These are phyloP conservation scores for Parus major DNA, from an alignment of 2,113 vertebrate genomes.

Conservation along the genomic window DNA sequence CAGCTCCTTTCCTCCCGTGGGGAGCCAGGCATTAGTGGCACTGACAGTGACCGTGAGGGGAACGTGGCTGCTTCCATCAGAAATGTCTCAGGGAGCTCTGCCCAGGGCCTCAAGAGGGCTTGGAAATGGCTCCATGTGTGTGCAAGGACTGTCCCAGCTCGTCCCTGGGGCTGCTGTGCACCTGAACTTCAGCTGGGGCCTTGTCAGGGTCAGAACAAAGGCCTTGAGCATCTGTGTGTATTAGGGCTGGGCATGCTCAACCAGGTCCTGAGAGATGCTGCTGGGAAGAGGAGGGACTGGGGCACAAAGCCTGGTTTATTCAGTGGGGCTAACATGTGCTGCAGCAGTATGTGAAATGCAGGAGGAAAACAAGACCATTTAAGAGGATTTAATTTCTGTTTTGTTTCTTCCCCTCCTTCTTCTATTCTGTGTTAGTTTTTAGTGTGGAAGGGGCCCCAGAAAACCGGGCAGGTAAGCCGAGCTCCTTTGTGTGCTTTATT, in stretches of 20 bases:
- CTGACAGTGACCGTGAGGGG: not conserved
- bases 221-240: constrained; percentile 13
- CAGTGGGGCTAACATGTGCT: constrained; percentile 19
- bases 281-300: constrained; percentile 53
- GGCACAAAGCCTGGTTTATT: constrained; percentile 27
- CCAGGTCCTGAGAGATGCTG: not conserved
- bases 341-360: constrained; percentile 32
- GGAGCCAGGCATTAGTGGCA: not conserved
- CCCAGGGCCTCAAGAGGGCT: not conserved
- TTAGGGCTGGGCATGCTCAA: constrained; percentile 59
- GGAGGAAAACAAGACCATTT: constrained; percentile 32
- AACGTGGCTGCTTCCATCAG: not conserved
- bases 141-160: not conserved
- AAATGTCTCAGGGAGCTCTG: not conserved
- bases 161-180: not conserved
- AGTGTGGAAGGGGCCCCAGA: constrained; percentile 82
- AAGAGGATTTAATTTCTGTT: constrained; percentile 68
- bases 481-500: constrained; percentile 64
- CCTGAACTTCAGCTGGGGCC: not conserved
- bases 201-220: not conserved
- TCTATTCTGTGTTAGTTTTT: constrained; percentile 74
- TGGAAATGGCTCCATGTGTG: not conserved
- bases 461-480: constrained; percentile 77
- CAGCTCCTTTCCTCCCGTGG: not conserved
- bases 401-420: constrained; percentile 72